Evolutionary conservation across 2,113 vertebrate species (phyloP), one percentile per base, ranked within the genome.

Genomic region (Stercorarius parasiticus): DNA sequence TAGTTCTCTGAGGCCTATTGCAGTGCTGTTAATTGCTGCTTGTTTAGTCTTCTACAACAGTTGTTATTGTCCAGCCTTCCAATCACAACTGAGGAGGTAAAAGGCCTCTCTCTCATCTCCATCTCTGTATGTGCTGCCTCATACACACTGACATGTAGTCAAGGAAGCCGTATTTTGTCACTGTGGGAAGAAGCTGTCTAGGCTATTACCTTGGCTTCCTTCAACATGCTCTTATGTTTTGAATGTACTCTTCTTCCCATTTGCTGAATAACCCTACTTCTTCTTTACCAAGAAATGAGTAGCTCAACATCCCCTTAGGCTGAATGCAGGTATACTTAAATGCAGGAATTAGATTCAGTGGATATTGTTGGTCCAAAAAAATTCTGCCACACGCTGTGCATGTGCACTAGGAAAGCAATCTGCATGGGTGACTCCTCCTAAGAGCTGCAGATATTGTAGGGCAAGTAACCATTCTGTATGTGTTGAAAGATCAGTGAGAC

Each of bases 361-460:
- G 13, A 42, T 76, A 43, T 70, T 56, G 10, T 40, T 77, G 56
- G 22, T 82, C 43, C 42, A 42, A 85, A 82, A 52, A 64, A 55
- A 11, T 11, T 8, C 18, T 7, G 6, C 21, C 29, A 10, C 4
- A 6, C 0, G 0, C 47, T 55, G 10, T 43, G 36, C 8, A 11
- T 29, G 22, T 59, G 34, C 49, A 32, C 13, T 42, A 77, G 67
- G 36, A 72, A 65, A 56, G 49, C 34, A 79, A 88, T 82, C 49
- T 65, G 15, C 66, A 52, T 0, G 4, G 66, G 82, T 3, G 14
- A 61, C 18, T 49, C 20, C 53, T 88, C 40, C 12, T 47, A 49
- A 70, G 62, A 70, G 32, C 26, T 0, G 0, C 12, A 58, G 59
- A 45, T 55, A 38, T 26, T 50, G 17, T 10, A 70, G 49, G 53